Evolutionary conservation across 1,140 invertebrate genomes (phyloP).

Genomic region (Meloidogyne floridensis): DNA sequence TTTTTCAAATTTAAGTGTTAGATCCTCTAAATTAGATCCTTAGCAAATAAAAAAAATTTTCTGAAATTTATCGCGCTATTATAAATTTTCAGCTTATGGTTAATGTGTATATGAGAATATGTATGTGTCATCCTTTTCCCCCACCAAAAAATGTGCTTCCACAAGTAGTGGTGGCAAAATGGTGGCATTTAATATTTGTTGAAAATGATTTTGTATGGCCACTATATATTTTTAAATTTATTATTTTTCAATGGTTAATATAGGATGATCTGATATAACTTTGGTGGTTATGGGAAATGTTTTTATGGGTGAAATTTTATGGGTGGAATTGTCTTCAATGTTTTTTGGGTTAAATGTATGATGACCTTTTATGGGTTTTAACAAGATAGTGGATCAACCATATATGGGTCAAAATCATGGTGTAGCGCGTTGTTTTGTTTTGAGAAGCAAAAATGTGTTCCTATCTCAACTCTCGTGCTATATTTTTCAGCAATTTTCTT

Average conservation of each 20-base stretch:
- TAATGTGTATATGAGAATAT: background rate
- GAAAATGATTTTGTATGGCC: background rate
- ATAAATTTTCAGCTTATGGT: background rate
- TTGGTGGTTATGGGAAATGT: background rate
- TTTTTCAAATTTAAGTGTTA: background rate
- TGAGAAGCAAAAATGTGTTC: background rate
- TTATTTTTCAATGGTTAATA: constrained; percentile 5
- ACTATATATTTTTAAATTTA: constrained; percentile 3
- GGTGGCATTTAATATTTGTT: background rate
- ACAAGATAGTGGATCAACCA: too few species aligned
- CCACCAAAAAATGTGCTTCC: background rate
- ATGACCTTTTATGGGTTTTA: background rate
- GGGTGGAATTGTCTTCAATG: constrained; percentile 4
- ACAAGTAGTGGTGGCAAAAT: background rate
- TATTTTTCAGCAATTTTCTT: background rate
- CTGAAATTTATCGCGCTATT: background rate
- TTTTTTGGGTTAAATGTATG: background rate
- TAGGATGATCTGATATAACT: background rate
- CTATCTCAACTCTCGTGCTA: background rate
- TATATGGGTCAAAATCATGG: background rate
- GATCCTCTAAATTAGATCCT: background rate
- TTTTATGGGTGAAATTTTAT: background rate
- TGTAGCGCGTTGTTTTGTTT: background rate
- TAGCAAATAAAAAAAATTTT: background rate
- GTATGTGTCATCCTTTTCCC: constrained; percentile 7